A percentile compares a stretch with the other conserved stretches of the same genome.
phyloP scores from a whole-genome alignment of 2,797 vertebrate genomes.

The Sebastes cheni region DNA sequence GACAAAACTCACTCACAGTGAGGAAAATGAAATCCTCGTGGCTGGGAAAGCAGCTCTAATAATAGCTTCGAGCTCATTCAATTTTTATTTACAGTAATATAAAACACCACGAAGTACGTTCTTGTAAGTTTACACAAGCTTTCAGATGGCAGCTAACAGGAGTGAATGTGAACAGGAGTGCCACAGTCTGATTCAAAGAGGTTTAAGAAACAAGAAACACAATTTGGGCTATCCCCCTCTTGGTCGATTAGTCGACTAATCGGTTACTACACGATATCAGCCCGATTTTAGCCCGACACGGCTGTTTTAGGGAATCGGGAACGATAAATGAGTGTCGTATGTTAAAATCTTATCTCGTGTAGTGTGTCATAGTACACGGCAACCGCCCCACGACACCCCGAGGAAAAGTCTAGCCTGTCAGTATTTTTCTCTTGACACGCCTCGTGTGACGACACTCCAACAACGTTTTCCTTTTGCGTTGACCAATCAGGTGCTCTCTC shows the following conservation, averaged over 20 bases:
- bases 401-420: no score
- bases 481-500: no score
- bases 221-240: neutral
- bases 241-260: neutral
- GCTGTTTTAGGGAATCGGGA: no score
- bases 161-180: neutral
- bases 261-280: neutral
- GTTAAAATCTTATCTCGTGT: no score
- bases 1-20: neutral
- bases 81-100: neutral
- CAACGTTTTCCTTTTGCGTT: no score
- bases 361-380: no score
- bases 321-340: no score
- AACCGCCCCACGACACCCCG: no score
- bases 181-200: neutral
- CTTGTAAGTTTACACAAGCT: neutral
- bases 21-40: neutral
- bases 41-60: neutral
- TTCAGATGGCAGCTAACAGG: neutral
- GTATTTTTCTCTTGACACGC: no score
- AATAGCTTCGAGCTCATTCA: neutral
- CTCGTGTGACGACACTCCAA: no score
- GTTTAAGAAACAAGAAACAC: neutral
- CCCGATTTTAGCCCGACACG: no score
- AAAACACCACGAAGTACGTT: neutral